Evolutionary conservation across 1,140 invertebrate species (phyloP).

Genomic region (Camponotus vicinus): DNA sequence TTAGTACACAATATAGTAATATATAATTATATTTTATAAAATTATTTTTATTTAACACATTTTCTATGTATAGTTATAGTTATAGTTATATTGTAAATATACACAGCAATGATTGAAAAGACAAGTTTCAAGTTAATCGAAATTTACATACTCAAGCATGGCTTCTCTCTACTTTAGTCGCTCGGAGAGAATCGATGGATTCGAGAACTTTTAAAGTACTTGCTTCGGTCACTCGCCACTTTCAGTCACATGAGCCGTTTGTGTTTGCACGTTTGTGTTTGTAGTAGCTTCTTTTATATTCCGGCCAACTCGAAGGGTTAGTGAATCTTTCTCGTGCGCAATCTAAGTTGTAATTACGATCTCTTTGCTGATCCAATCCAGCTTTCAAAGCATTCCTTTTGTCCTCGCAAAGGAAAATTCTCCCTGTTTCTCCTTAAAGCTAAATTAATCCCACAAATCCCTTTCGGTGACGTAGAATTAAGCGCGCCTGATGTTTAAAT

Average conservation of each 20-base stretch:
- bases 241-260: neutral
- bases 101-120: neutral
- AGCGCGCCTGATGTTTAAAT: constrained; percentile 48
- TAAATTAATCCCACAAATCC: constrained; percentile 44
- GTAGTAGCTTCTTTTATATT: constrained; percentile 13
- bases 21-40: no score
- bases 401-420: constrained; percentile 43
- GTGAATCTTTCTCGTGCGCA: constrained; percentile 58
- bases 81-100: neutral
- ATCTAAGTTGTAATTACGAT: constrained; percentile 79
- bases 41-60: neutral
- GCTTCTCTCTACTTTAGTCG: constrained; percentile 26
- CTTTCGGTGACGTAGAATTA: constrained; percentile 20
- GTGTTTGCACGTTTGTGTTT: constrained; percentile 54
- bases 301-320: neutral
- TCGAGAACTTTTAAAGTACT: constrained; percentile 1
- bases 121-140: neutral
- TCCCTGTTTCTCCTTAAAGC: constrained; percentile 13
- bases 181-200: constrained; percentile 22
- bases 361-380: constrained; percentile 73
- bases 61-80: neutral
- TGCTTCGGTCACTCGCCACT: constrained; percentile 12
- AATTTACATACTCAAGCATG: constrained; percentile 6
- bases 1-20: neutral
- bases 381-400: constrained; percentile 71